Evolutionary conservation across 2,888 invertebrate genomes (phyloP).

Genomic region (Lamellibrachia columna): DNA sequence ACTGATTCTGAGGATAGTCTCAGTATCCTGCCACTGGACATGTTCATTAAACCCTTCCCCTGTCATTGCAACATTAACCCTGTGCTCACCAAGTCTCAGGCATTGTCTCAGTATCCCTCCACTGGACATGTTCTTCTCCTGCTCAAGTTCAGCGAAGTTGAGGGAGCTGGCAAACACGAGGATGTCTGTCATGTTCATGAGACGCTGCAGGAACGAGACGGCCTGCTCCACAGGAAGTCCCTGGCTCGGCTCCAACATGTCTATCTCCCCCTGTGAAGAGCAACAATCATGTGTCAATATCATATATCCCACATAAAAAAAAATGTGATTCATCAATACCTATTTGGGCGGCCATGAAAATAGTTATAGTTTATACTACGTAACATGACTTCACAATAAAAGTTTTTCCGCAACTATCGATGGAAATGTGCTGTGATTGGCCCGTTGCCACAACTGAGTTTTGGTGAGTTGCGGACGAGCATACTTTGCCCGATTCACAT

Average conservation of each 20-base stretch:
- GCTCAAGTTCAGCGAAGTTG: slow-evolving; percentile 96
- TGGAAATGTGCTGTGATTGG: too few relatives aligned
- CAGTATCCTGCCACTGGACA: slow-evolving; percentile 98
- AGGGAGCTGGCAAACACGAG: slow-evolving; percentile 97
- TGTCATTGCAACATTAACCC: background rate
- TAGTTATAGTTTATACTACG: too few relatives aligned
- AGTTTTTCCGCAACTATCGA: too few relatives aligned
- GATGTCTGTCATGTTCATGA: slow-evolving; percentile 98
- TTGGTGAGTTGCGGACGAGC: too few relatives aligned
- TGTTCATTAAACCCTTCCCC: slow-evolving; percentile 72
- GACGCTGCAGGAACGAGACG: slow-evolving; percentile 95
- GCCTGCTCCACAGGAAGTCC: slow-evolving; percentile 99
- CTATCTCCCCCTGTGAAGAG: slow-evolving; percentile 87
- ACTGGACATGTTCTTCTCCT: slow-evolving; percentile 99
- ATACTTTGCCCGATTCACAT: too few relatives aligned
- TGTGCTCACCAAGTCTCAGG: slow-evolving; percentile 75
- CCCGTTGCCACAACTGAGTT: too few relatives aligned
- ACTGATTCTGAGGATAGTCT: slow-evolving; percentile 86
- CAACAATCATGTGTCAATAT: background rate
- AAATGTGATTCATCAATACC: too few relatives aligned
- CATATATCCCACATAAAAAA: background rate
- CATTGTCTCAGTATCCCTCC: slow-evolving; percentile 98
- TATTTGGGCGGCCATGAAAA: too few relatives aligned
- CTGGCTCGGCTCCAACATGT: slow-evolving; percentile 97
- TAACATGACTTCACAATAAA: too few relatives aligned